Conservation (phyloP, 2,888 invertebrate genomes). For the Euproctis similis region DNA sequence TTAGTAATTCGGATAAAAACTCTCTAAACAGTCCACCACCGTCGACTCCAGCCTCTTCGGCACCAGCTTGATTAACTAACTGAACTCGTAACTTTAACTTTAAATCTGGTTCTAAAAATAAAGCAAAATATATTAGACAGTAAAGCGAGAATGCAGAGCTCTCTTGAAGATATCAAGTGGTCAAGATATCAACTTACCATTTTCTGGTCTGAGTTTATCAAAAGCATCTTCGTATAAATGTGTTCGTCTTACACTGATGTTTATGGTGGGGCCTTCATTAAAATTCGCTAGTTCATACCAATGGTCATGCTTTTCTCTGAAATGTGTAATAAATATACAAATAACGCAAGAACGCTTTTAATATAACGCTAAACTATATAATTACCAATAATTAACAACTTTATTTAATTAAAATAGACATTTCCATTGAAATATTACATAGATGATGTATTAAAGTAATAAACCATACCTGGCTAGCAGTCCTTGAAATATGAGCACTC, state of each 20-base stretch:
- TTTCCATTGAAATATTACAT: no score
- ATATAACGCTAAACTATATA: no score
- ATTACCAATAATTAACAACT: no score
- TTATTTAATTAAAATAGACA: no score
- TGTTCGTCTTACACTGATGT: slow-evolving; percentile 87
- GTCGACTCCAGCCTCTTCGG: slow-evolving; percentile 97
- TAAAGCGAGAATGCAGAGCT: no score
- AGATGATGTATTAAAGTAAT: not conserved
- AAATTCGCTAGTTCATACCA: slow-evolving; percentile 86
- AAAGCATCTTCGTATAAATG: slow-evolving; percentile 99
- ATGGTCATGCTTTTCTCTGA: slow-evolving; percentile 80
- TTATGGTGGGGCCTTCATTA: slow-evolving; percentile 83
- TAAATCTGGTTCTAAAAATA: slow-evolving; percentile 85
- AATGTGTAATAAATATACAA: no score
- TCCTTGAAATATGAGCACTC: slow-evolving; percentile 89
- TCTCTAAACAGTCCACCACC: slow-evolving; percentile 98
- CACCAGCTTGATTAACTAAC: slow-evolving; percentile 90
- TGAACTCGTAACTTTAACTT: slow-evolving; percentile 91
- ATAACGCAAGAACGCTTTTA: no score
- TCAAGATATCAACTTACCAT: slow-evolving; percentile 78
- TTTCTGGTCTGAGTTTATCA: slow-evolving; percentile 91
- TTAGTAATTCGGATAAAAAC: slow-evolving; percentile 93
- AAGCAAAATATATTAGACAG: not conserved
- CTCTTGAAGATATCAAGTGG: no score
- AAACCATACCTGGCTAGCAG: slow-evolving; percentile 65